Percentiles rank a stretch among this genome's conserved stretches.
These are phyloP conservation scores for Eristalis intricaria DNA, from an alignment of 2,888 invertebrate species.

Conservation along the genomic window DNA sequence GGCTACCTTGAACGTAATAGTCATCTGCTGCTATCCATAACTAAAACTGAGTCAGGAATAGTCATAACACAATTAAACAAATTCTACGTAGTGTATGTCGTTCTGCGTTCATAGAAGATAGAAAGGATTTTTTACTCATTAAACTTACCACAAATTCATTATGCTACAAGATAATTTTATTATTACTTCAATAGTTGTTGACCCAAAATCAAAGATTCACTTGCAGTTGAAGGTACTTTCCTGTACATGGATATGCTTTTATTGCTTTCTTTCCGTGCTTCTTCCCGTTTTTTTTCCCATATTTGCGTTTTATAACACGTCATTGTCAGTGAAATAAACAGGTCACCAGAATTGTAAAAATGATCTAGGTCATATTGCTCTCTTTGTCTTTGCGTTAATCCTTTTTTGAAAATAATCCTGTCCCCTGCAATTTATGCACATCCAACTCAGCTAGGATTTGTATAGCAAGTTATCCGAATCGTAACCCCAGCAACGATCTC, in stretches of 20 bases:
- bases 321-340: not conserved
- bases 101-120: no score
- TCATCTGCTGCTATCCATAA: no score
- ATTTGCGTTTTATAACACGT: not conserved
- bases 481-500: slow-evolving; percentile 15
- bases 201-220: not conserved
- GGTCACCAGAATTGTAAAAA: not conserved
- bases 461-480: not conserved
- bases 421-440: not conserved
- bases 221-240: not conserved
- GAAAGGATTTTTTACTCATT: not conserved
- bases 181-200: not conserved
- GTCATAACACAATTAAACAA: no score
- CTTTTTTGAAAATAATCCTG: slow-evolving; percentile 2
- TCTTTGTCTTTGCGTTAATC: not conserved
- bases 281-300: no score
- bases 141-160: not conserved
- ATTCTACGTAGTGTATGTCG: no score
- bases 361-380: not conserved
- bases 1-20: no score
- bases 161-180: not conserved
- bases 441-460: not conserved
- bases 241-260: not conserved
- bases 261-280: no score
- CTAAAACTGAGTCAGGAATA: no score